Evolutionary conservation across 2,113 vertebrate species (phyloP), one percentile per base, ranked within the genome.

Genomic region (Sturnus vulgaris): DNA sequence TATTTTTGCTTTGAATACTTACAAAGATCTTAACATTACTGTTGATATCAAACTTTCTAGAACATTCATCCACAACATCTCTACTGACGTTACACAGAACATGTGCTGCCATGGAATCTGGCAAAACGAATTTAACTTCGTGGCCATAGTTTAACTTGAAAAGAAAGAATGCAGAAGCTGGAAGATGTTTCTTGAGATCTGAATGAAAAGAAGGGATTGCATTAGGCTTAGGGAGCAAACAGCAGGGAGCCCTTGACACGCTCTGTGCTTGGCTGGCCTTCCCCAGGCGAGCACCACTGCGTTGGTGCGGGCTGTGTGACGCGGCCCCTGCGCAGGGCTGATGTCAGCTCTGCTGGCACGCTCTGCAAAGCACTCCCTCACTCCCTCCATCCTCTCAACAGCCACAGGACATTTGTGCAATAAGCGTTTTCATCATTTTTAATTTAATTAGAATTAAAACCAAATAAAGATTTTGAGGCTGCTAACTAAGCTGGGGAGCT

Each of bases 71-170:
- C 1, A 2, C 7, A 59, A 25, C 7, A 44, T 28, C 33, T 73
- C 52, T n/a, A 19, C 24, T 55, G 12, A 16, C 1, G 1, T 27
- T 50, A 42, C 3, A 68, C n/a, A 70, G 25, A 79, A 55, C 9
- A 9, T 0, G 3, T 0, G 0, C 28, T 73, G 14, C 47, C 30
- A 0, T 0, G 25, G 28, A 81, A 66, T 31, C 12, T 23, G 56
- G 39, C 39, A 77, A 80, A 22, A 5, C 47, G 35, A 64, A 77
- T 86, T 85, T 66, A 82, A 77, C 21, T 42, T 55, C 0, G 1
- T 15, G 35, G 14, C 1, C 11, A 3, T 18, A 63, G 59, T 86
- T 87, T 17, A 82, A n/a, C 59, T 24, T 4, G 19, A 27, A 42
- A 3, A 19, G 15, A 5, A 6, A 17, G 10, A 5, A 11, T 8